Conservation (phyloP, 2,888 invertebrate genomes). For the Sphecodes monilicornis region DNA sequence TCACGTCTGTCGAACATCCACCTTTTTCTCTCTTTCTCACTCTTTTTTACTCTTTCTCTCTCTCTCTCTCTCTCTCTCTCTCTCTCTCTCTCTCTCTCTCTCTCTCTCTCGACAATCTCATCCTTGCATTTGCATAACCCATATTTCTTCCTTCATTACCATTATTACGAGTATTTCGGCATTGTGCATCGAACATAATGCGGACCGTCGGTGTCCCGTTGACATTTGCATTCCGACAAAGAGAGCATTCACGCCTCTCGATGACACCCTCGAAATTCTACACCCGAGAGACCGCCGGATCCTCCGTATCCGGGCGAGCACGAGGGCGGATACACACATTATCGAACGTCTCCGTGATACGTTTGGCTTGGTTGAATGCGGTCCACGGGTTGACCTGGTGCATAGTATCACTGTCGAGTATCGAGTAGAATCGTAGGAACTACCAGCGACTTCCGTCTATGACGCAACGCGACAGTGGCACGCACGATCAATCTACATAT, state of each 20-base stretch:
- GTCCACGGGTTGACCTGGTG: background rate
- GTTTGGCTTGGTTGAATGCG: background rate
- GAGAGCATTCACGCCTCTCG: conserved; percentile 82
- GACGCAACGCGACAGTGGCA: background rate
- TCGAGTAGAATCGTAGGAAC: background rate
- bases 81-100: background rate
- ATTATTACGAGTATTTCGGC: conserved; percentile 79
- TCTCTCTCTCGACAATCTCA: conserved; percentile 16
- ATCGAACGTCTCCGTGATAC: conserved; percentile 15
- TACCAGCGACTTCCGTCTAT: background rate
- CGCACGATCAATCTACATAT: background rate
- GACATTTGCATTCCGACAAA: conserved; percentile 82
- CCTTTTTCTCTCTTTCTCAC: background rate
- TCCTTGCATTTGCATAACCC: conserved; percentile 70
- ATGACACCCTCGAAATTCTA: conserved; percentile 71
- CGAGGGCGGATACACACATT: background rate
- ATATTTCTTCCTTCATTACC: conserved; percentile 83
- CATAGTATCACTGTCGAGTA: background rate
- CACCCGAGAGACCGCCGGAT: conserved; percentile 49
- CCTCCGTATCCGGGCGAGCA: background rate
- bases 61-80: background rate
- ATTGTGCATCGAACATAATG: conserved; percentile 76
- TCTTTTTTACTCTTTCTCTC: background rate
- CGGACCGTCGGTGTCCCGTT: conserved; percentile 68
- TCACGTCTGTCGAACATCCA: too few species aligned